These are phyloP conservation scores for Pseudochirops corinnae DNA, from an alignment of 2,797 vertebrate genomes.

Conservation along the genomic window DNA sequence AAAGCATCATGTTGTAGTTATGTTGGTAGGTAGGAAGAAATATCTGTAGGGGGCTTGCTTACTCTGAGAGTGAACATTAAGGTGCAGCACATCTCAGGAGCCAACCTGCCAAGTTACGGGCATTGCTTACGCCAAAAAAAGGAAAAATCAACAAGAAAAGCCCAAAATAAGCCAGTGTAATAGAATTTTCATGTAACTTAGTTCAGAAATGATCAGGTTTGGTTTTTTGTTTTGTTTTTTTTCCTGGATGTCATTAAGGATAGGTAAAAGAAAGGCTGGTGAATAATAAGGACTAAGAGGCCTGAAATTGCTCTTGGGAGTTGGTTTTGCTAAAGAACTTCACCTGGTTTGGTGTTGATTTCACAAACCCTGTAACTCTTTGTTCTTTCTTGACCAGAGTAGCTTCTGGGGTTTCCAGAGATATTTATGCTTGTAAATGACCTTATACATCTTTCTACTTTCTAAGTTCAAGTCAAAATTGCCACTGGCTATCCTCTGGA, in stretches of 20 bases:
- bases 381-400: not conserved
- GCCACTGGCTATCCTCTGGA: not conserved
- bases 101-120: not conserved
- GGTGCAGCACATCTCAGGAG: not conserved
- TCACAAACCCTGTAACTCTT: not conserved
- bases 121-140: not conserved
- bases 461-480: not conserved
- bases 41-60: not conserved
- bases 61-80: not conserved
- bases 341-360: not conserved
- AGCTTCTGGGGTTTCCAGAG: not conserved
- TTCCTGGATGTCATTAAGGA: not conserved
- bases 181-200: slow-evolving; percentile 2
- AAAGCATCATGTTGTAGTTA: not conserved
- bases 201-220: not conserved
- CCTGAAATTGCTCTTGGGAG: not conserved
- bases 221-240: not conserved
- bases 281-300: not conserved
- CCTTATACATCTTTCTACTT: not conserved
- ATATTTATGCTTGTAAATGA: not conserved
- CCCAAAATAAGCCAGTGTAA: not conserved
- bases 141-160: slow-evolving; percentile 31
- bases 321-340: not conserved
- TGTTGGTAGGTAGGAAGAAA: not conserved
- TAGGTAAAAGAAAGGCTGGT: not conserved